A percentile compares a stretch with the other conserved stretches of the same genome.
Conservation (phyloP, 2,888 invertebrate species). For the Netelia virgata region DNA sequence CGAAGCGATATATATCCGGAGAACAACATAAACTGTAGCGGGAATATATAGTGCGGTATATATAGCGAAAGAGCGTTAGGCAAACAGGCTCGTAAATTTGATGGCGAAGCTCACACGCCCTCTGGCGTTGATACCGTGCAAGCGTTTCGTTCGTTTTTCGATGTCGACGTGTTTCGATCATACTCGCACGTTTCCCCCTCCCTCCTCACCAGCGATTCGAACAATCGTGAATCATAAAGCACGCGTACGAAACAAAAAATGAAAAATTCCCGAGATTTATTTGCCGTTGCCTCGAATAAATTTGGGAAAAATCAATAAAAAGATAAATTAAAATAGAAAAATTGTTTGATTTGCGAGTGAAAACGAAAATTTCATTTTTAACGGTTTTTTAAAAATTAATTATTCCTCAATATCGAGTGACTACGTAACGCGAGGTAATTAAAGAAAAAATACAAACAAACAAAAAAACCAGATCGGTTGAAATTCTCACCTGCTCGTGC, state of each 20-base stretch:
- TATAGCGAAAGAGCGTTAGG: constrained; percentile 39
- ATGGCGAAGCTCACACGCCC: constrained; percentile 35
- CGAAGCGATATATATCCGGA: constrained; percentile 5
- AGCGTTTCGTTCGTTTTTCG: constrained; percentile 36
- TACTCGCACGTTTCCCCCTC: constrained; percentile 17
- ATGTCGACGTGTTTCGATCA: constrained; percentile 33
- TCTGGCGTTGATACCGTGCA: constrained; percentile 42
- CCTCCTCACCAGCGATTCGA: too few species aligned
- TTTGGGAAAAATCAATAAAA: background rate
- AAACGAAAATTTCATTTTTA: background rate
- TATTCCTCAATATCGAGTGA: background rate
- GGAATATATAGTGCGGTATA: constrained; percentile 32
- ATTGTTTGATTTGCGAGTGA: too few species aligned
- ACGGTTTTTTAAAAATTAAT: background rate
- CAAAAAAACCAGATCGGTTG: too few species aligned
- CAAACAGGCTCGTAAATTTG: constrained; percentile 68
- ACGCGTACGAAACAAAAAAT: constrained; percentile 1
- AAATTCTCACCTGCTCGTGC: constrained; percentile 86
- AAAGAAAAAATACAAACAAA: constrained; percentile 1
- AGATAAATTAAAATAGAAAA: too few species aligned
- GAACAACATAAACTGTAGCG: background rate
- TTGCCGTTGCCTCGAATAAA: constrained; percentile 10
- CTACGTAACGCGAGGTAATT: background rate
- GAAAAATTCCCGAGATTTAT: constrained; percentile 2
- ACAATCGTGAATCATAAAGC: too few species aligned